Base-by-base conservation (phyloP, 2,888 invertebrate genomes). In the Leptinotarsa tumamoca region DNA sequence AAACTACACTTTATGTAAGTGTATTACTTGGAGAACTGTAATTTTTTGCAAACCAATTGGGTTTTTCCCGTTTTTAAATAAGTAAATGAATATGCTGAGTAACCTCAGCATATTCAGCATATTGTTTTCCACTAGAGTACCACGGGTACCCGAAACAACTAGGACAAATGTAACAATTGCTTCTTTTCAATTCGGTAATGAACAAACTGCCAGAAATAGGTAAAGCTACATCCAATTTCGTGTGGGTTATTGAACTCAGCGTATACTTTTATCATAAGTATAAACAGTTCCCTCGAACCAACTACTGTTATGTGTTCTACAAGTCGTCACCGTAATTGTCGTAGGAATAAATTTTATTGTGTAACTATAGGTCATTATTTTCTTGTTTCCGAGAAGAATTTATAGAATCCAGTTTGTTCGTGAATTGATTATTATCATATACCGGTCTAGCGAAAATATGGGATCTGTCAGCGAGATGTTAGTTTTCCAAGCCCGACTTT, bases 291-390 rank as follows among this genome's bases (percentile, higher is more conserved):
- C 43, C 17, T 63, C 63, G 21, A 58, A 58, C 3, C 63, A 63
- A 63, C 63, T 63, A 63, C 63, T 63, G 63, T 63, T 63, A 63
- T 63, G 63, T 63, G 63, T 43, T 63, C 63, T 63, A 63, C 63
- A 63, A 63, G 63, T 63, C 63, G 63, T 63, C 63, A 33, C 63
- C 63, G 63, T 63, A 63, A 63, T 63, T 63, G 63, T 63, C 63
- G 63, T 63, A 63, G 63, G 63, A 63, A 63, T 63, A 63, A 63
- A 63, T 63, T 63, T 63, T 33, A 63, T 63, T 63, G 63, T 63
- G 43, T 33, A 63, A 63, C 63, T 27, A 63, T 63, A 63, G 33
- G 63, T 63, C 63, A 63, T 63, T 63, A 63, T 63, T 63, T 63
- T 33, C 63, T 63, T 27, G 63, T 43, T 63, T 63, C 63, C 33